Evolutionary conservation across 2,888 invertebrate species (phyloP).

Genomic region (Orchesellides sinensis): DNA sequence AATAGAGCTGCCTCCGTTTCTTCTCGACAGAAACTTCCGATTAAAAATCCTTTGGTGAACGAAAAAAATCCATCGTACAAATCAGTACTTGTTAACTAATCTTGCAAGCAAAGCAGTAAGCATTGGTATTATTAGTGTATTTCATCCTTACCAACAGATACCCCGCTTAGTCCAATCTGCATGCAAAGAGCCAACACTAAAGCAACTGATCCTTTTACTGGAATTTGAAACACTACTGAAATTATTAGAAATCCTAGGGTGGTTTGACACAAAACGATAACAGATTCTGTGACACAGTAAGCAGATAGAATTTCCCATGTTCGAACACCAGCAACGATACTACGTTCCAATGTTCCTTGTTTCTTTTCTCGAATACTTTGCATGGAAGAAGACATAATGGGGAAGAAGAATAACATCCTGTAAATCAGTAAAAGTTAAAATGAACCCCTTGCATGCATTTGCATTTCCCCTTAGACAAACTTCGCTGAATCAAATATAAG

Average conservation of each 20-base stretch:
- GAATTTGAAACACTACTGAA: constrained; percentile 9
- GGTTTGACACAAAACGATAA: constrained; percentile 24
- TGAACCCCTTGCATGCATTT: too few species aligned
- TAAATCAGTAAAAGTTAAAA: too few species aligned
- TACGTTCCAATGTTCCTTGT: constrained; percentile 55
- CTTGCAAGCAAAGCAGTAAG: not conserved
- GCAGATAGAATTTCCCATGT: constrained; percentile 36
- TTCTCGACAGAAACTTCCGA: constrained; percentile 93
- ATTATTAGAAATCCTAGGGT: constrained; percentile 16
- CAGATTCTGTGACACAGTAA: constrained; percentile 23
- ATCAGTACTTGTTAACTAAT: too few species aligned
- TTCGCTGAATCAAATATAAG: too few species aligned
- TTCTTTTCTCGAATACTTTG: constrained; percentile 60
- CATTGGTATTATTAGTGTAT: not conserved
- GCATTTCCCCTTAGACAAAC: too few species aligned
- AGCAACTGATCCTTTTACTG: not conserved
- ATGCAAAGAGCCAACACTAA: constrained; percentile 8
- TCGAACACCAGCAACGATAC: constrained; percentile 77
- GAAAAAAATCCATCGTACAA: not conserved
- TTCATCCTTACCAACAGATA: constrained; percentile 14
- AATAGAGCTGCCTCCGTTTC: constrained; percentile 93
- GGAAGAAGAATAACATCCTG: constrained; percentile 47
- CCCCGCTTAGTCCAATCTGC: constrained; percentile 11
- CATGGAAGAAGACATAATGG: constrained; percentile 43
- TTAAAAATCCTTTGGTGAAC: constrained; percentile 93